A percentile compares a stretch with the other conserved stretches of the same genome.
phyloP scores from a whole-genome alignment of 2,113 vertebrate species.

The Prinia subflava region DNA sequence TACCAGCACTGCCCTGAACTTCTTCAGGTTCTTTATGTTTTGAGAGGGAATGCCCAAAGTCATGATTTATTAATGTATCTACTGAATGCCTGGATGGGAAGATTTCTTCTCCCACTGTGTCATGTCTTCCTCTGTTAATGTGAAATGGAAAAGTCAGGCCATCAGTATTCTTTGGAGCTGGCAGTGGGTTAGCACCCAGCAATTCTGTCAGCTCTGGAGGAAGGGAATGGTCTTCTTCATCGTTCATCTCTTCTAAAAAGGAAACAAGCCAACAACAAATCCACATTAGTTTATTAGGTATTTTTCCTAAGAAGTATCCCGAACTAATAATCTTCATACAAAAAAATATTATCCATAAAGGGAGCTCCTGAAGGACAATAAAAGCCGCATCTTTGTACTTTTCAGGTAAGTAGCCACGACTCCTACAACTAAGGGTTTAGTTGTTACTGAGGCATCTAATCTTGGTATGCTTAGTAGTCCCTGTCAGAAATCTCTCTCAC shows the following conservation, averaged over 20 bases:
- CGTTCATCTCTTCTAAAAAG: slow-evolving; percentile 76
- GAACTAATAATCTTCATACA: not conserved
- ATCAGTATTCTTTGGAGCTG: slow-evolving; percentile 47
- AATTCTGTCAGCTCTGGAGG: slow-evolving; percentile 83
- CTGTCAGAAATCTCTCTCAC: not conserved
- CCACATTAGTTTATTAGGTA: not conserved
- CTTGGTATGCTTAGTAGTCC: not conserved
- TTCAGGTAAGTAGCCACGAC: not conserved
- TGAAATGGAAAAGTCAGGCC: slow-evolving; percentile 75
- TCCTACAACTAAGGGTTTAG: not conserved
- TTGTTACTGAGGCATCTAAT: not conserved
- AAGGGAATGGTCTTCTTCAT: slow-evolving; percentile 74
- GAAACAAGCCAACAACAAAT: not conserved
- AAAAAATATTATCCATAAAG: not conserved
- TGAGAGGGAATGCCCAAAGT: slow-evolving; percentile 55
- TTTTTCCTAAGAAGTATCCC: not conserved
- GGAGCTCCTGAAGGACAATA: not conserved
- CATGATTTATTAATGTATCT: slow-evolving; percentile 49
- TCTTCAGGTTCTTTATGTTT: slow-evolving; percentile 77
- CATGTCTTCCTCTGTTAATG: slow-evolving; percentile 69
- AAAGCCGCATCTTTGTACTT: not conserved
- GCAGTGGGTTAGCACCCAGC: slow-evolving; percentile 49
- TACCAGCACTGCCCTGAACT: slow-evolving; percentile 70
- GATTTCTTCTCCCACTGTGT: slow-evolving; percentile 19
- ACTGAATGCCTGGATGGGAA: slow-evolving; percentile 41